phyloP scores from a whole-genome alignment of 2,888 invertebrate species.

The Euclidia mi region DNA sequence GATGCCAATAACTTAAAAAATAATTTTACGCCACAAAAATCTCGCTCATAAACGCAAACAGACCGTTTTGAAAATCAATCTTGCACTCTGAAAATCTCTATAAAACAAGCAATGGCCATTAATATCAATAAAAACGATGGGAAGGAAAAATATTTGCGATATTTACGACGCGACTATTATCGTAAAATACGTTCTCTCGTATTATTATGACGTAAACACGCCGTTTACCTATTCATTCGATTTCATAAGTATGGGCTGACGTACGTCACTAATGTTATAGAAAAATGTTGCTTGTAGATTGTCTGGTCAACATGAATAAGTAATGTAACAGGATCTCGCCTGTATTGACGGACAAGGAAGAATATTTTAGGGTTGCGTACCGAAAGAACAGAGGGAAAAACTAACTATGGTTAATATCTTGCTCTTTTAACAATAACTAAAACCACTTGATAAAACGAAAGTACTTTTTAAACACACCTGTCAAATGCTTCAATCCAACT shows the following conservation, averaged over 20 bases:
- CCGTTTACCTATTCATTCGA: conserved; percentile 22
- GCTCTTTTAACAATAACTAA: no score
- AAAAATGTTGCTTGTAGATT: conserved; percentile 4
- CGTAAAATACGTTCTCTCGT: conserved; percentile 20
- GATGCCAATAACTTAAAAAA: no score
- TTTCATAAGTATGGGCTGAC: conserved; percentile 7
- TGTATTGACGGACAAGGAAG: not conserved
- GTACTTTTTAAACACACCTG: no score
- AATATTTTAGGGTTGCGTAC: no score
- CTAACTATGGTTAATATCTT: no score
- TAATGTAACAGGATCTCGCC: not conserved
- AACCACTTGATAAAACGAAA: no score
- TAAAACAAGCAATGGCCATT: conserved; percentile 35
- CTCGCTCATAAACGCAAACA: not conserved
- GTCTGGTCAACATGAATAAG: no score
- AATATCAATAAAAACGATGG: conserved; percentile 44
- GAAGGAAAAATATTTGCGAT: conserved; percentile 28
- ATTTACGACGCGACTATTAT: conserved; percentile 41
- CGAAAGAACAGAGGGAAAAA: no score
- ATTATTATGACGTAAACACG: conserved; percentile 28
- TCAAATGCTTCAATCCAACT: no score
- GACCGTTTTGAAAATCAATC: conserved; percentile 30
- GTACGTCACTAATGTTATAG: conserved; percentile 6
- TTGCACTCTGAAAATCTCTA: conserved; percentile 21
- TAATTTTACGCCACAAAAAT: no score